phyloP scores from a whole-genome alignment of 2,113 vertebrate genomes.

The Anthoscopus minutus region DNA sequence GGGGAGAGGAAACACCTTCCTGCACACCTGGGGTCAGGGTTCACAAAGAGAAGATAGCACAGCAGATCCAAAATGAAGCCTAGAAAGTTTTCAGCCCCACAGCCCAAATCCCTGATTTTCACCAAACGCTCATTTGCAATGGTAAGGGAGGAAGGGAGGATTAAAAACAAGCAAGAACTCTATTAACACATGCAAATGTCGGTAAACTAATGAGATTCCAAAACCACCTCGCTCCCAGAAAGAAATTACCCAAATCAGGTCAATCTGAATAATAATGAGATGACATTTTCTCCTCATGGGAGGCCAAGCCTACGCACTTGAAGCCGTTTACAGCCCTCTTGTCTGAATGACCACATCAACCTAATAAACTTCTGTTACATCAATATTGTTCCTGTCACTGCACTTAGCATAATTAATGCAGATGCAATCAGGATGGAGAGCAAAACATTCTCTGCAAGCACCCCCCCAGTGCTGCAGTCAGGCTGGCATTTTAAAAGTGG shows the following conservation, averaged over 20 bases:
- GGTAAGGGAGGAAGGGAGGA: neutral
- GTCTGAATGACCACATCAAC: slow-evolving; percentile 49
- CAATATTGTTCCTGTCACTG: slow-evolving; percentile 62
- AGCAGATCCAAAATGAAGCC: neutral
- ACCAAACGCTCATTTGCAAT: neutral
- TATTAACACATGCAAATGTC: slow-evolving; percentile 52
- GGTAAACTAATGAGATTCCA: slow-evolving; percentile 33
- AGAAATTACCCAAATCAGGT: slow-evolving; percentile 47
- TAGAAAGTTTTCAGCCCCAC: neutral
- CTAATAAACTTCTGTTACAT: slow-evolving; percentile 61
- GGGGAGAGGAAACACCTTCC: neutral
- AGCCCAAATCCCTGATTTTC: neutral
- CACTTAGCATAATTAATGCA: slow-evolving; percentile 59
- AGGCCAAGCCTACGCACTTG: neutral
- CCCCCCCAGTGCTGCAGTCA: neutral
- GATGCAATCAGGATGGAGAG: slow-evolving; percentile 60
- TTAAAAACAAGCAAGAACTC: slow-evolving; percentile 36
- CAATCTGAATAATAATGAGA: slow-evolving; percentile 52
- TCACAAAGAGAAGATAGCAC: neutral
- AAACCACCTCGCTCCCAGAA: neutral
- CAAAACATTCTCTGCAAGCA: slow-evolving; percentile 16
- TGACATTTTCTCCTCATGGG: slow-evolving; percentile 36
- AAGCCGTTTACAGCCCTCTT: slow-evolving; percentile 12
- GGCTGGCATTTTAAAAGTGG: slow-evolving; percentile 47
- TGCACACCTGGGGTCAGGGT: accelerated